These are phyloP conservation scores for Nemopilema nomurai DNA, from an alignment of 30 jellyfish, hydroid and myxozoan species.

Conservation along the genomic window DNA sequence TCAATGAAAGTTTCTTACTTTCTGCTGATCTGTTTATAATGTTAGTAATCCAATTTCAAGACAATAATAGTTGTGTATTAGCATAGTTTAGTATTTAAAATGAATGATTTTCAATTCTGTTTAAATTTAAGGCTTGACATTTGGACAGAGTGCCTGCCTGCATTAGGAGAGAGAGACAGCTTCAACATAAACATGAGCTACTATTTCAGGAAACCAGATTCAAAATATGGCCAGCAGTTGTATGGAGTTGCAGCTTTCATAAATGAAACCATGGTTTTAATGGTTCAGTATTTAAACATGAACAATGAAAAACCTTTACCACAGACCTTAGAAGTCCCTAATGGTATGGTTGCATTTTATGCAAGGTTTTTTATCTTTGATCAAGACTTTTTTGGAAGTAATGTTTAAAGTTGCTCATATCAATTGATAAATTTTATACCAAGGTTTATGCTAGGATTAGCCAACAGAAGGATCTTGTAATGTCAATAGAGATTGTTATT, in stretches of 20 bases:
- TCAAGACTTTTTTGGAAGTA: too few species aligned
- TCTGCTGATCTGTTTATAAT: too few species aligned
- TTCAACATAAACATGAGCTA: background rate
- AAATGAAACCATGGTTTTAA: background rate
- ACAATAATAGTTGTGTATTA: too few species aligned
- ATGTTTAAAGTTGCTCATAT: too few species aligned
- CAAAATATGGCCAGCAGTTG: constrained; percentile 3
- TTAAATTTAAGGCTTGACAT: constrained; percentile 5
- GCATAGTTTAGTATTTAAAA: too few species aligned
- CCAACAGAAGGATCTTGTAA: too few species aligned
- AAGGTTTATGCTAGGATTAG: too few species aligned
- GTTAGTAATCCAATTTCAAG: too few species aligned
- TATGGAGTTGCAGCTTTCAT: background rate
- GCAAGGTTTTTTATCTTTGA: background rate
- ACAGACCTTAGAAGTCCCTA: constrained; percentile 7
- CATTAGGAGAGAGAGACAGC: background rate
- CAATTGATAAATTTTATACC: too few species aligned
- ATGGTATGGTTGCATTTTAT: background rate
- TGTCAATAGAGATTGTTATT: too few species aligned
- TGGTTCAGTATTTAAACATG: background rate
- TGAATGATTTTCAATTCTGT: too few species aligned
- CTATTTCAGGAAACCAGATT: background rate
- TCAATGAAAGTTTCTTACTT: too few species aligned
- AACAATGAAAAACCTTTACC: background rate
- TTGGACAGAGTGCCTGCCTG: constrained; percentile 33